A percentile compares a stretch with the other conserved stretches of the same genome.
Conservation (phyloP, 2,797 vertebrate species). For the Amblyraja radiata region DNA sequence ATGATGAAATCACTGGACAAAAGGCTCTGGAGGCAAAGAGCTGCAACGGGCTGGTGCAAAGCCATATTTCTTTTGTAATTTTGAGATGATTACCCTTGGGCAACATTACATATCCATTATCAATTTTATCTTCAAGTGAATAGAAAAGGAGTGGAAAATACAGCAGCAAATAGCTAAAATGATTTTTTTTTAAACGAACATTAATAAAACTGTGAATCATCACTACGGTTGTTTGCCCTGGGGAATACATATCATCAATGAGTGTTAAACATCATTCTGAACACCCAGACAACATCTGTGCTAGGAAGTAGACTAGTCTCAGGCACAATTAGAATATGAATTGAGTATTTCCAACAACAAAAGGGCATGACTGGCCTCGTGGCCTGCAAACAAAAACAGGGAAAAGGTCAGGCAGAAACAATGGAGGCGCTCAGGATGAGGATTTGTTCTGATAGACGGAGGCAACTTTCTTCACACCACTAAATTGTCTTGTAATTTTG, state of each 20-base stretch:
- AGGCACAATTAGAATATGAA: slow-evolving; percentile 43
- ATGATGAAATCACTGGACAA: neutral
- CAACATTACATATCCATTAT: neutral
- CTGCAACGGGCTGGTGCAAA: neutral
- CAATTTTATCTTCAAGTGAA: neutral
- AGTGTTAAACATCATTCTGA: slow-evolving; percentile 13
- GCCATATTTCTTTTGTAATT: slow-evolving; percentile 16
- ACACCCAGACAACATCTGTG: slow-evolving; percentile 47
- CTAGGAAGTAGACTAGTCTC: slow-evolving; percentile 48
- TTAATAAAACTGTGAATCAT: neutral
- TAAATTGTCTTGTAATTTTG: slow-evolving; percentile 35
- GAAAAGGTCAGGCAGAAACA: slow-evolving; percentile 46
- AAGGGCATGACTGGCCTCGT: slow-evolving; percentile 56
- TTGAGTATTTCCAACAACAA: slow-evolving; percentile 47
- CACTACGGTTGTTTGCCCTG: neutral
- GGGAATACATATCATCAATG: neutral
- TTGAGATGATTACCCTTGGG: neutral
- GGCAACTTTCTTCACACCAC: slow-evolving; percentile 54
- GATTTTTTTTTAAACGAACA: too few relatives aligned
- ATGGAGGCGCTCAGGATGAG: slow-evolving; percentile 50
- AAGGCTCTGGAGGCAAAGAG: neutral
- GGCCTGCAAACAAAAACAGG: slow-evolving; percentile 58
- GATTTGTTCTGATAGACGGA: slow-evolving; percentile 68
- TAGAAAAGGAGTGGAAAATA: neutral
- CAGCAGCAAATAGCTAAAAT: neutral